Base-by-base conservation (phyloP, 2,113 vertebrate genomes). In the Nyctereutes procyonoides region DNA sequence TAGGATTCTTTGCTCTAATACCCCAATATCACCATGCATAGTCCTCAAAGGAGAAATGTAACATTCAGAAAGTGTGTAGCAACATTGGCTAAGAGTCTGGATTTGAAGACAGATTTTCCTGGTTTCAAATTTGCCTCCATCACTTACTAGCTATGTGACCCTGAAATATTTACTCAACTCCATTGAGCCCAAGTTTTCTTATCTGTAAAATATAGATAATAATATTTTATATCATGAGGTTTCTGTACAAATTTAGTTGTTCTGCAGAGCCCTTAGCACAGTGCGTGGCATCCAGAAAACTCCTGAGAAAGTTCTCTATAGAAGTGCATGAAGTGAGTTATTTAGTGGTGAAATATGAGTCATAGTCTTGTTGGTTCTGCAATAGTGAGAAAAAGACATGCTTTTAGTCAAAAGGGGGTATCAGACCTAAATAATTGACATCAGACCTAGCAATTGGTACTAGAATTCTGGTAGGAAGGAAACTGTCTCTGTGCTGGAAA, bases 401-500 rank as follows among this genome's bases (percentile, higher is more conserved):
- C 26, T 76, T 95, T 81, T 48, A 65, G 82, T 83, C 86, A 17
- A 87, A 38, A 90, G 48, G 58, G 32, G 30, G 17, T 81, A 82
- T 38, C 38, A 56, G 79, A 35, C n/a, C 60, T 93, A 93, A 69
- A 76, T 90, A 86, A 97, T 87, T 76, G 43, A 43, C 43, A 43
- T 43, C 43, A 43, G 6, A 43, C 43, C 80, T 76, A 82, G 85
- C 65, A 62, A 58, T 80, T 62, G 58, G 51, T 73, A 81, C 28
- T n/a, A 82, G 93, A 90, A 93, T 86, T 93, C 4, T 48, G 24
- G 51, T 17, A 77, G 67, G 80, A 87, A 95, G 67, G 24, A 95
- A 85, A 53, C 12, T 48, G 24, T 32, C 35, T 89, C 65, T 73
- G 38, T 76, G 73, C 53, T 43, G 38, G 51, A 55, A 60, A 63